phyloP scores from a whole-genome alignment of 1,140 invertebrate species.

The Archivesica marissinica region DNA sequence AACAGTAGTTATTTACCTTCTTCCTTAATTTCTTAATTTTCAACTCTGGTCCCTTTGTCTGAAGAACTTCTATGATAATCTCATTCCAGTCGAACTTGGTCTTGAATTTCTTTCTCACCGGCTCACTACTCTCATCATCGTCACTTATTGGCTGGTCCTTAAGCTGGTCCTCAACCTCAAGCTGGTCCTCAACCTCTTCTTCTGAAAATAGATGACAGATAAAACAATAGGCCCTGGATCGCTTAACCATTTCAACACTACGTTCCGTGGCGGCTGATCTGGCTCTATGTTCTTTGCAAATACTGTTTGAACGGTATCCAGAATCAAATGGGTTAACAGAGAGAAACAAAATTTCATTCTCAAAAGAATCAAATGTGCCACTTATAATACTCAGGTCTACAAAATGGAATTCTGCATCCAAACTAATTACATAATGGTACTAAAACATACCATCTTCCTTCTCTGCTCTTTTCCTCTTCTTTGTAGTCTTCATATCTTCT shows the following conservation, averaged over 20 bases:
- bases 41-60: slow-evolving; percentile 61
- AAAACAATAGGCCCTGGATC: neutral
- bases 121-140: slow-evolving; percentile 23
- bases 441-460: neutral
- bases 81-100: slow-evolving; percentile 67
- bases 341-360: too few species aligned
- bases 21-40: slow-evolving; percentile 69
- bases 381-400: too few species aligned
- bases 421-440: too few species aligned
- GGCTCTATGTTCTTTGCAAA: too few species aligned
- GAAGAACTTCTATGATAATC: slow-evolving; percentile 62
- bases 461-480: neutral
- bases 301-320: too few species aligned
- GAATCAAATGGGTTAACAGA: too few species aligned
- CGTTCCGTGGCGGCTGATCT: too few species aligned
- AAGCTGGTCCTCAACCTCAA: neutral
- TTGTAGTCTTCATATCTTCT: neutral
- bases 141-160: neutral
- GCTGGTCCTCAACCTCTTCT: neutral
- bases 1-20: too few species aligned
- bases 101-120: slow-evolving; percentile 57
- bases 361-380: too few species aligned
- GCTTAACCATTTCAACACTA: too few species aligned
- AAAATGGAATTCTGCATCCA: too few species aligned
- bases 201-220: neutral